Conservation (phyloP, 2,113 vertebrate species). For the Uropsilus gracilis region DNA sequence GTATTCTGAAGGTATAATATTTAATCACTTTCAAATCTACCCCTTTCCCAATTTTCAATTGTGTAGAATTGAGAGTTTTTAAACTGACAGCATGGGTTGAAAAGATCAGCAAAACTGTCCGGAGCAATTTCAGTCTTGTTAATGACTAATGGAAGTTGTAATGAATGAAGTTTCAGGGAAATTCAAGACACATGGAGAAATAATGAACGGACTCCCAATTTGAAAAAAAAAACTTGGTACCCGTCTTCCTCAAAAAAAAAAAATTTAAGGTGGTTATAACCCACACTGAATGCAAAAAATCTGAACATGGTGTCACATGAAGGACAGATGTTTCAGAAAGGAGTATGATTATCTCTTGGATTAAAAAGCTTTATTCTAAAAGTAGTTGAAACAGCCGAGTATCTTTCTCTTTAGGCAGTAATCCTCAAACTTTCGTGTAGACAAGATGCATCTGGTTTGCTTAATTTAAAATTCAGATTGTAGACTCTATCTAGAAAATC, state of each 20-base stretch:
- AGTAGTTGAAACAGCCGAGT: not conserved
- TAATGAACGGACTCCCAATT: not conserved
- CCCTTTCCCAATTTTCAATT: not conserved
- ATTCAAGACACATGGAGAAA: not conserved
- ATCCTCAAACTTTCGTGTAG: not conserved
- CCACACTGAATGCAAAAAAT: not conserved
- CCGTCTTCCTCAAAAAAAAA: slow-evolving; percentile 15
- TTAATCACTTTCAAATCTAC: not conserved
- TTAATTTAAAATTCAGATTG: not conserved
- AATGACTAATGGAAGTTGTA: not conserved
- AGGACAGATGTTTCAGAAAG: not conserved
- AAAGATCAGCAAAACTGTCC: not conserved
- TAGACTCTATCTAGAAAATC: not conserved
- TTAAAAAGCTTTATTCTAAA: not conserved
- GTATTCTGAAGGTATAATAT: not conserved
- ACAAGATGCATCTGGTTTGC: not conserved
- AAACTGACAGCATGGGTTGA: not conserved
- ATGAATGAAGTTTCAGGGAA: not conserved
- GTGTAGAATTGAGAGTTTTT: not conserved
- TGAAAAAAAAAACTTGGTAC: not conserved
- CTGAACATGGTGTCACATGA: not conserved
- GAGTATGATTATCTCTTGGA: not conserved
- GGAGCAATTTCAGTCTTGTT: not conserved
- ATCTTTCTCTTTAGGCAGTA: not conserved
- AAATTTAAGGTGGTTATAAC: not conserved